Base-by-base conservation (phyloP, 2,797 vertebrate genomes). In the Lagorchestes hirsutus region DNA sequence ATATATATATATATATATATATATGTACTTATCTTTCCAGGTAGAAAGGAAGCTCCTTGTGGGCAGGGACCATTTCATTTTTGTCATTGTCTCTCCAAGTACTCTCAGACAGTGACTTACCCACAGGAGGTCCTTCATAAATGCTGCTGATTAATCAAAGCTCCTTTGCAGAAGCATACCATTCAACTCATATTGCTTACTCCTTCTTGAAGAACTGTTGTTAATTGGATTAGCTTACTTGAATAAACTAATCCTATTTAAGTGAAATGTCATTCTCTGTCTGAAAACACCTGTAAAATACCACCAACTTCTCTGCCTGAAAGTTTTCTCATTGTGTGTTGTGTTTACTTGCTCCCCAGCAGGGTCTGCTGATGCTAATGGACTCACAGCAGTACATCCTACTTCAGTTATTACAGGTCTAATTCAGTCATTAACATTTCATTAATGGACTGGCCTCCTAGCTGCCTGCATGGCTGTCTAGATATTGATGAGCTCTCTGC, bases 361-460 rank as follows among this genome's bases (percentile, higher is more conserved):
- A 90, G 99, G 99, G 98, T 98, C 98, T 98, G 97, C 98, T 97
- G 98, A 99, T 99, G 99, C 99, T 99, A 99, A 99, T 99, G 99
- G 99, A 99, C 99, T 99, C 99, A 98, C 99, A 99, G 99, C 99
- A 99, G 99, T 99, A 98, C 99, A 98, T 99, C 98, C 99, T 98
- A 98, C 98, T 99, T 99, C 98, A 99, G 99, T 99, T 99, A 99
- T 99, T 99, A 99, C 98, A 99, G 99, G 99, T 99, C 99, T 99
- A 99, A 99, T 99, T 99, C 99, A 99, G 99, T 99, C 99, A 99
- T 99, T 99, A 99, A 99, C 99, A 99, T 99, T 99, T 99, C 99
- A 99, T 99, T 99, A 99, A 99, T 99, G 99, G 98, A 99, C 98
- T 93, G 99, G 99, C 99, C 99, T 99, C 99, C 99, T 99, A 99